Conservation (phyloP, 2,797 vertebrate genomes). For the Catamblyrhynchus diadema region DNA sequence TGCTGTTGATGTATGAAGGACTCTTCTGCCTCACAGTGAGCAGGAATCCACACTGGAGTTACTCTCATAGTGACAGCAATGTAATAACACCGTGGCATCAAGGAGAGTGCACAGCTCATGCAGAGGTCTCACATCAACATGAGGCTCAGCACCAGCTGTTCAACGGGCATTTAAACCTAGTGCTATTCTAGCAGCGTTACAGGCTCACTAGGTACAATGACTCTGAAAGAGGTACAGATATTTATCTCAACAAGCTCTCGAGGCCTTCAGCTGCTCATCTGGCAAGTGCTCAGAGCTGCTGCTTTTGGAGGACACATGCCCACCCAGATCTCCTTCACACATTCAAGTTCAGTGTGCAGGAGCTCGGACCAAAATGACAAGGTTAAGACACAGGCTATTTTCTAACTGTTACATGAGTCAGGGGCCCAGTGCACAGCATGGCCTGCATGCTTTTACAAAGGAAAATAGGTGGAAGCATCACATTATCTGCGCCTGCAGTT, state of each 20-base stretch:
- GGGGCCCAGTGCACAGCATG: not conserved
- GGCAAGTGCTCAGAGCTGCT: not conserved
- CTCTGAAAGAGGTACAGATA: not conserved
- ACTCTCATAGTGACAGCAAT: not conserved
- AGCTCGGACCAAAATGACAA: not conserved
- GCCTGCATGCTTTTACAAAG: not conserved
- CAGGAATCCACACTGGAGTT: not conserved
- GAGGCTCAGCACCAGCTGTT: not conserved
- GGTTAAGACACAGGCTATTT: not conserved
- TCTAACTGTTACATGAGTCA: not conserved
- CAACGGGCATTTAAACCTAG: not conserved
- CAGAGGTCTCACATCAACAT: not conserved
- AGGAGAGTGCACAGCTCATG: not conserved
- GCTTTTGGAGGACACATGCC: not conserved
- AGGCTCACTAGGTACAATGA: not conserved
- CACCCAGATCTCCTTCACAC: not conserved
- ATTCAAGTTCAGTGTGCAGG: not conserved
- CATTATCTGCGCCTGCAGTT: not conserved
- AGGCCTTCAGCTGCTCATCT: not conserved
- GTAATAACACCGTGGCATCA: not conserved
- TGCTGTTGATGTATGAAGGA: not conserved
- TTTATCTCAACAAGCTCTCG: not conserved
- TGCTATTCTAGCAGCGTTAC: not conserved
- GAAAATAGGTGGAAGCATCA: not conserved
- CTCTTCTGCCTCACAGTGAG: not conserved